A percentile compares a stretch with the other conserved stretches of the same genome.
phyloP scores from a whole-genome alignment of 2,113 vertebrate genomes.

The Cyanistes caeruleus region DNA sequence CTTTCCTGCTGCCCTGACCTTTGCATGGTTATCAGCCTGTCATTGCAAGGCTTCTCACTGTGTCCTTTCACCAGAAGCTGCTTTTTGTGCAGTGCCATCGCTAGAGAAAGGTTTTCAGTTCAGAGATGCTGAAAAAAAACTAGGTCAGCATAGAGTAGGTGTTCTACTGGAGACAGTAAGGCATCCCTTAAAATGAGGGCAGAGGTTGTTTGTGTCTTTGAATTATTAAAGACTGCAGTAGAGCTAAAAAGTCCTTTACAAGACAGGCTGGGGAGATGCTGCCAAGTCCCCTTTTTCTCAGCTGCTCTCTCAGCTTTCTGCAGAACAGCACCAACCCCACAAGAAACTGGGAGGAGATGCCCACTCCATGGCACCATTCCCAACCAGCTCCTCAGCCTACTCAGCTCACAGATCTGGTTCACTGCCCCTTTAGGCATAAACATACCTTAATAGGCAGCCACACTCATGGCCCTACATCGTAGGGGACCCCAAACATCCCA shows the following conservation, averaged over 20 bases:
- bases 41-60: background rate
- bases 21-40: background rate
- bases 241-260: background rate
- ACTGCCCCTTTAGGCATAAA: background rate
- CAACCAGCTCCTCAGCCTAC: background rate
- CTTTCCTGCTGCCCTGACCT: background rate
- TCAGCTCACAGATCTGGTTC: background rate
- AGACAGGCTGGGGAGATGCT: background rate
- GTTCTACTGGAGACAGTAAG: background rate
- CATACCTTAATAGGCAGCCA: accelerated
- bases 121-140: background rate
- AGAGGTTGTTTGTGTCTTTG: background rate
- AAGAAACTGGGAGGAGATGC: background rate
- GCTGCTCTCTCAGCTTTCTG: background rate
- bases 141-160: background rate
- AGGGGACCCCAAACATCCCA: accelerated
- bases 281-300: background rate
- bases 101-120: background rate
- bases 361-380: background rate
- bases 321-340: background rate
- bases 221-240: background rate
- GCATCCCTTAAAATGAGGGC: background rate
- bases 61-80: background rate
- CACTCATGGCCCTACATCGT: accelerated
- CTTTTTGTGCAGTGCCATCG: background rate